Evolutionary conservation across 2,888 invertebrate genomes (phyloP), one percentile per base, ranked within the genome.

Genomic region (Diaprepes abbreviatus): DNA sequence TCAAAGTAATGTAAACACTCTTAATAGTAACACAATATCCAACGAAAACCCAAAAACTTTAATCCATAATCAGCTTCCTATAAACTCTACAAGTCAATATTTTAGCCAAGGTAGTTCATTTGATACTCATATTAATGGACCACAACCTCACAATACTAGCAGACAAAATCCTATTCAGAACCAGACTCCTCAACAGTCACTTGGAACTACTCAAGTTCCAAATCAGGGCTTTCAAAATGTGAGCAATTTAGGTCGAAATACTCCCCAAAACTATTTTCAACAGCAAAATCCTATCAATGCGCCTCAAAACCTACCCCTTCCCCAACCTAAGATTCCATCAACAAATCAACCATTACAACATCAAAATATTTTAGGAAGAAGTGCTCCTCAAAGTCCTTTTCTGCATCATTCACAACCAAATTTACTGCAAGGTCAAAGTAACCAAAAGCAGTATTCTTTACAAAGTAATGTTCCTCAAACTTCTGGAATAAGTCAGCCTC

Each of bases 21-120:
- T 50, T 65, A 68, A 70, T 65, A 50, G 35, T 54, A 67, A 50
- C 12, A 31, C 24, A 21, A 17, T 38, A 33, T 24, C 57, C 17
- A 57, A 40, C 38, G 52, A 45, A 21, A 54, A 19, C 17, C 35
- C 17, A 19, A 59, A 43, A 33, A 7, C 40, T 24, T 4, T 16
- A 57, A 33, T 2, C 6, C 36, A 55, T 36, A 57, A 50, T 48
- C 66, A 35, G 31, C 6, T 48, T 58, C 36, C 28, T 58, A 24
- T 40, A 24, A 50, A 16, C 43, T 36, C 63, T 70, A 21, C 66
- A 28, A 72, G 62, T 50, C 64, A 66, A 66, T 54, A 63, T 65
- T 71, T 66, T 36, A 48, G 50, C 33, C 66, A 70, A 50, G 60
- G 66, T 55, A 40, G 45, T 24, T 60, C 52, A n/a, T 52, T 58